Conservation (phyloP, 1,140 invertebrate genomes). For the Melanaphis sacchari region DNA sequence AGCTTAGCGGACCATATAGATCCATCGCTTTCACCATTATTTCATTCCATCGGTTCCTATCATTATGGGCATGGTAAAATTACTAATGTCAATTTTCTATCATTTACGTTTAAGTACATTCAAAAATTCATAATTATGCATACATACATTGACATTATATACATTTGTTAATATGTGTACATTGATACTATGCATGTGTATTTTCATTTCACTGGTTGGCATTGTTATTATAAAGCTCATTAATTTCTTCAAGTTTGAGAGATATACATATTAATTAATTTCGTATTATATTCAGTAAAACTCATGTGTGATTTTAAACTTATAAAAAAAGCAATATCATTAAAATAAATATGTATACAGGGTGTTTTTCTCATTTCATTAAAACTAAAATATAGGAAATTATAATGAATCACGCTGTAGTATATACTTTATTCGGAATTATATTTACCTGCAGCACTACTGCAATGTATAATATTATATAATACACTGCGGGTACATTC, state of each 20-base stretch:
- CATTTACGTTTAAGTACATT: not conserved
- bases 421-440: not conserved
- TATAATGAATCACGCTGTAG: not conserved
- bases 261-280: not conserved
- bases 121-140: not conserved
- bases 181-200: not conserved
- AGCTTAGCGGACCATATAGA: no score
- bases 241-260: not conserved
- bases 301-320: not conserved
- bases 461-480: not conserved
- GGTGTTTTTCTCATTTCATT: not conserved
- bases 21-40: no score
- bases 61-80: constrained; percentile 32
- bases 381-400: not conserved
- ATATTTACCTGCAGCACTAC: not conserved
- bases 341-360: not conserved
- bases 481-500: not conserved
- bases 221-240: constrained; percentile 51
- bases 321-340: not conserved
- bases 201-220: not conserved
- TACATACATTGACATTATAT: not conserved
- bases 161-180: not conserved
- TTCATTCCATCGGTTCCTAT: no score
- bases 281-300: not conserved
- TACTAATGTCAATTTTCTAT: constrained; percentile 43